Evolutionary conservation across 1,140 invertebrate genomes (phyloP), one percentile per base, ranked within the genome.

Genomic region (Neotoxoptera formosana): DNA sequence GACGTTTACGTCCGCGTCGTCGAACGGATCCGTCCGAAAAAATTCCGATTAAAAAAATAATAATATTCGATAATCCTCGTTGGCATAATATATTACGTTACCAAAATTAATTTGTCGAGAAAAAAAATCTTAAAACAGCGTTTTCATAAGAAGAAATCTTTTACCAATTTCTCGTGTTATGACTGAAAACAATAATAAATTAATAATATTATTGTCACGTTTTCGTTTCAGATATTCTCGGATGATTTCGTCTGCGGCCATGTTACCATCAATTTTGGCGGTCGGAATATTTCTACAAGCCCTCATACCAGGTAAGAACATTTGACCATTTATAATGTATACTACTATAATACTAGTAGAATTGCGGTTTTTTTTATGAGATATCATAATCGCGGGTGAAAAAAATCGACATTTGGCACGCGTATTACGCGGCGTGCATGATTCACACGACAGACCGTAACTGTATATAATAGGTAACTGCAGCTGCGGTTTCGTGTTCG

Each of bases 181-280:
- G 20, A 41, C 41, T 41, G 4, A 41, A 53, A 88, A 36, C 25
- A n/a, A n/a, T n/a, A n/a, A n/a, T n/a, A n/a, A n/a, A n/a, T n/a
- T n/a, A n/a, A 36, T 53, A 48, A 87, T 21, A 11, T 53, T 89
- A 17, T 53, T 7, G 2, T 56, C n/a, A 23, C 14, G 4, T 90
- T 56, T 41, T 45, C 30, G 1, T 90, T 90, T 60, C 56, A 90
- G 89, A 45, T 45, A 14, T 14, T 76, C 7, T 45, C 21, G 7
- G 25, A 90, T 67, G 89, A 67, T 45, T 90, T 90, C 41, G 21
- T 67, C 17, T 9, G 41, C 20, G 89, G 45, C 89, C 1, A 67
- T 90, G 89, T 67, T 90, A 90, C 56, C 89, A 30, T 90, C 89
- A 11, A 67, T 90, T 8, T 90, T 90, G 89, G 89, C 56, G 36